phyloP scores from a whole-genome alignment of 2,888 invertebrate species.

The Anodontia alba region DNA sequence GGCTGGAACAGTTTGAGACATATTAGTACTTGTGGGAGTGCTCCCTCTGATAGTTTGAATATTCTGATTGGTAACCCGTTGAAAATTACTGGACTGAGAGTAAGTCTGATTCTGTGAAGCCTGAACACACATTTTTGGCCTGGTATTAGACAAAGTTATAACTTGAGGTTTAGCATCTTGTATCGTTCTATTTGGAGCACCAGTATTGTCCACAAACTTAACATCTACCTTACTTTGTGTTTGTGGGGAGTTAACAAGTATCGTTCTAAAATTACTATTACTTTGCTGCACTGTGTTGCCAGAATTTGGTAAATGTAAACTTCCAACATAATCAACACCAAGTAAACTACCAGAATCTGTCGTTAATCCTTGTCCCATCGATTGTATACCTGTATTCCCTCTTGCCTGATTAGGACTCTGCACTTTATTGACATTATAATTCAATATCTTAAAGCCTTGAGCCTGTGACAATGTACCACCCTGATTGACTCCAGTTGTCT shows the following conservation, averaged over 20 bases:
- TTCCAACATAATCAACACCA: constrained; percentile 12
- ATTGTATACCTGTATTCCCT: neutral
- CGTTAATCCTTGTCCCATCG: neutral
- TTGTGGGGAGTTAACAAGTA: constrained; percentile 3
- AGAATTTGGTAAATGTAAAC: constrained; percentile 1
- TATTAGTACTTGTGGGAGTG: neutral
- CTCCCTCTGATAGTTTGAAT: neutral
- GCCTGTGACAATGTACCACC: neutral
- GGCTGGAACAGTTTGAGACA: neutral
- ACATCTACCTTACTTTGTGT: constrained; percentile 19
- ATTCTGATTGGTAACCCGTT: neutral
- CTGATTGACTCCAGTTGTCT: neutral
- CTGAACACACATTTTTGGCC: constrained; percentile 21
- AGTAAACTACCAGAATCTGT: neutral
- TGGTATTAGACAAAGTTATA: constrained; percentile 22
- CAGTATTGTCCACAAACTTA: constrained; percentile 29
- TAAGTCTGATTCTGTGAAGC: neutral
- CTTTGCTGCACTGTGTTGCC: neutral
- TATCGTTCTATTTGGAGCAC: constrained; percentile 12
- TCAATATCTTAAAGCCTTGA: neutral
- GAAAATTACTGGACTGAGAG: constrained; percentile 5
- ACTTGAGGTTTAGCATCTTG: constrained; percentile 6
- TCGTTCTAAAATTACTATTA: neutral
- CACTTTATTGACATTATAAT: neutral
- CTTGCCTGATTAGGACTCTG: neutral